phyloP scores from a whole-genome alignment of 2,888 invertebrate species.

The Apoderus coryli region DNA sequence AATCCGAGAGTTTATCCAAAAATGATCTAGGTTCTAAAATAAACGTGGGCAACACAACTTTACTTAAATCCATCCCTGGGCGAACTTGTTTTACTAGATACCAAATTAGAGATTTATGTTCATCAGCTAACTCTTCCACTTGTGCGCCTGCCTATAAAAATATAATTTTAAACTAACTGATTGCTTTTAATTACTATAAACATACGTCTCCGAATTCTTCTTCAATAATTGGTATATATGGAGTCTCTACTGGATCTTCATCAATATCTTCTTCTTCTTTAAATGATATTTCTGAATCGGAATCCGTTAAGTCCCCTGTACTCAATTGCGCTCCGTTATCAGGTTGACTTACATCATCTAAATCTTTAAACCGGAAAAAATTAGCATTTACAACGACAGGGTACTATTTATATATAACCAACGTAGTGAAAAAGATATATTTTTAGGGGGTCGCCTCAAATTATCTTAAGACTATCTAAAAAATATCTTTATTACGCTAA shows the following conservation, averaged over 20 bases:
- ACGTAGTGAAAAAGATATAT: too few relatives aligned
- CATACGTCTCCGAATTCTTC: conserved; percentile 46
- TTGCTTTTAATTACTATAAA: too few relatives aligned
- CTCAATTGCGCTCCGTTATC: conserved; percentile 40
- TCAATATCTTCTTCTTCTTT: conserved; percentile 40
- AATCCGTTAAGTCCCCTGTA: conserved; percentile 37
- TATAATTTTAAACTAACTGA: conserved; percentile 10
- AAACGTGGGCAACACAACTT: conserved; percentile 87
- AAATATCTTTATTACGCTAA: too few relatives aligned
- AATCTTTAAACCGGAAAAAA: conserved; percentile 40
- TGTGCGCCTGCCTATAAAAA: conserved; percentile 57
- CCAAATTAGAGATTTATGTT: conserved; percentile 92
- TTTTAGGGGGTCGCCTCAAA: too few relatives aligned
- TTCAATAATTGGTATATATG: conserved; percentile 39
- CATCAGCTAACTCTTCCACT: conserved; percentile 84
- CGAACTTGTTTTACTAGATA: conserved; percentile 87
- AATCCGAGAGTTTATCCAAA: conserved; percentile 83
- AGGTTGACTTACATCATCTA: conserved; percentile 57
- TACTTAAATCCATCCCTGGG: conserved; percentile 91
- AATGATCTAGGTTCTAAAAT: conserved; percentile 89
- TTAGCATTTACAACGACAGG: too few relatives aligned
- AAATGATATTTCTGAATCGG: conserved; percentile 46
- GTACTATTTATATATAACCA: too few relatives aligned
- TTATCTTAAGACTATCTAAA: too few relatives aligned
- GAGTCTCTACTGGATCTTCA: conserved; percentile 41